Conservation (phyloP, 2,113 vertebrate genomes). For the Camelus bactrianus region DNA sequence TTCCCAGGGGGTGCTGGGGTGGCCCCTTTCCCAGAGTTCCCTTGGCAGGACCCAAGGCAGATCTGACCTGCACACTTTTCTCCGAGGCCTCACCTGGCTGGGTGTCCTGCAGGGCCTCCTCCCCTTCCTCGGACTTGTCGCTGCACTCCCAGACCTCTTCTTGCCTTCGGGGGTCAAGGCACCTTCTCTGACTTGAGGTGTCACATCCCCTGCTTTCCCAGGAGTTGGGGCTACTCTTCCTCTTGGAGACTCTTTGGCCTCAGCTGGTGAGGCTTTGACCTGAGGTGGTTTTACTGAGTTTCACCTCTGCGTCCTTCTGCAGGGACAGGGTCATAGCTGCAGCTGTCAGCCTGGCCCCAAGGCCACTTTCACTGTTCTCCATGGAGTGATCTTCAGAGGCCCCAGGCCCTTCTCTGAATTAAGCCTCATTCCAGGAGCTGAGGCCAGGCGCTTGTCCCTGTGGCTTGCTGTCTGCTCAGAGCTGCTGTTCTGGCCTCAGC, state of each 20-base stretch:
- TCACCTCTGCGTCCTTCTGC: too few species aligned
- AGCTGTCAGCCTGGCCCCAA: too few species aligned
- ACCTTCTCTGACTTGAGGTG: too few species aligned
- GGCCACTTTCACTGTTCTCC: neutral
- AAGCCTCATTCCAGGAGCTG: neutral
- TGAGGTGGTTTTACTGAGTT: too few species aligned
- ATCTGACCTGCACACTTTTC: slow-evolving; percentile 65
- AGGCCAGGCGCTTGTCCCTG: neutral
- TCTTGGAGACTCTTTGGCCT: too few species aligned
- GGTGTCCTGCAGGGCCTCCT: neutral
- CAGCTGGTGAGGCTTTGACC: too few species aligned
- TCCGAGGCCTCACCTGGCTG: slow-evolving; percentile 54
- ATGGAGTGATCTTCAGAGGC: neutral
- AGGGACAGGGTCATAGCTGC: too few species aligned
- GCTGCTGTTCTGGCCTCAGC: neutral
- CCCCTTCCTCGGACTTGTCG: neutral
- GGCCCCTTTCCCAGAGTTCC: slow-evolving; percentile 71
- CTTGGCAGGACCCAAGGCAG: neutral
- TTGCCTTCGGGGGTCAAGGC: too few species aligned
- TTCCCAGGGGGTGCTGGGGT: slow-evolving; percentile 48
- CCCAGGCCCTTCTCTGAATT: neutral
- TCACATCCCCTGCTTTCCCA: too few species aligned
- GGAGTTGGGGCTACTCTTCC: too few species aligned
- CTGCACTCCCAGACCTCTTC: too few species aligned
- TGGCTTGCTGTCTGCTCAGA: neutral